Base-by-base conservation (phyloP, 2,113 vertebrate genomes). In the Apodemus speciosus region DNA sequence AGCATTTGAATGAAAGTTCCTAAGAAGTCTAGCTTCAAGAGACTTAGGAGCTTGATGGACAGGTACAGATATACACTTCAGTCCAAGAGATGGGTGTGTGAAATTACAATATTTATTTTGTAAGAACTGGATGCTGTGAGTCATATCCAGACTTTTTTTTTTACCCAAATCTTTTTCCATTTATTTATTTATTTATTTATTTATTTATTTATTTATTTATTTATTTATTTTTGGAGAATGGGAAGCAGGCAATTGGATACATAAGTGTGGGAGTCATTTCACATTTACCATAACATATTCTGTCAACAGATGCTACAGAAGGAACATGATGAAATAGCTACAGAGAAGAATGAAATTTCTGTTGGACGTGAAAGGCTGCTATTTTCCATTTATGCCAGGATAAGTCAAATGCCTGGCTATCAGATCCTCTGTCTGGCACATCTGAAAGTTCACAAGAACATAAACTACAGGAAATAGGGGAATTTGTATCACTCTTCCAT, bases 51-150 rank as follows among this genome's bases (percentile, higher is more conserved):
- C 6, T 90, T 84, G 13, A 85, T 20, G 75, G 2, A 81, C 43
- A 89, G 71, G 56, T 25, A 46, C 43, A 38, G 32, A 20, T 62
- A 32, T 92, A 66, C 14, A 79, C 89, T 94, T 86, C 81, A 40
- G 9, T 71, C 6, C 10, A 68, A 93, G 23, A 49, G 2, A 84
- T 89, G 85, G 75, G 38, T 60, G 2, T 7, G 58, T 66, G 32
- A 89, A 93, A 81, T 83, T 66, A n/a, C 43, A 87, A 1, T 64
- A 73, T 95, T 90, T 92, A 79, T 89, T 53, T 49, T 84, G 6
- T 89, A 81, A 92, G 68, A 92, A 75, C 64, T 51, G 40, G 35
- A 89, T 89, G 25, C 87, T 87, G 46, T 92, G 76, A 95, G 21
- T 51, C 69, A 81, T 40, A 77, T 25, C 85, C 35, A 92, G 8